Conservation (phyloP, 2,888 invertebrate genomes). For the Cryptocheilus praepositus region DNA sequence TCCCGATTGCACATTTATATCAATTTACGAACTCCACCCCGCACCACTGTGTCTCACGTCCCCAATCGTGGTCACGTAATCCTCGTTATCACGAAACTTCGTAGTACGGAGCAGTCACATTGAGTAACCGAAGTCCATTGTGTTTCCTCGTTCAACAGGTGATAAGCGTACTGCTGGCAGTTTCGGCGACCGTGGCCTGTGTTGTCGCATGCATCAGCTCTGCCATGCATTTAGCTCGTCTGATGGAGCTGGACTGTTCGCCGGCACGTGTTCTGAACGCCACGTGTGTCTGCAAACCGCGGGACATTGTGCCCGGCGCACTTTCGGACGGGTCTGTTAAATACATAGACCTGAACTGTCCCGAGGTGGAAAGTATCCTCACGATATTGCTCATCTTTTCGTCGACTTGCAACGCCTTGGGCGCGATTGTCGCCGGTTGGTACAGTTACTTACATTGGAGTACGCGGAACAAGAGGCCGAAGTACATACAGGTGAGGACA, state of each 20-base stretch:
- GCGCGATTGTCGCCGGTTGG: slow-evolving; percentile 59
- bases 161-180: slow-evolving; percentile 58
- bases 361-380: slow-evolving; percentile 66
- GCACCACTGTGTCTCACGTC: too few relatives aligned
- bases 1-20: too few relatives aligned
- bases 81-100: too few relatives aligned
- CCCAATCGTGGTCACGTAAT: too few relatives aligned
- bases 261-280: slow-evolving; percentile 62
- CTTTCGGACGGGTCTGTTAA: slow-evolving; percentile 51
- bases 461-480: slow-evolving; percentile 58
- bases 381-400: slow-evolving; percentile 66
- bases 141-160: slow-evolving; percentile 42
- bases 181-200: slow-evolving; percentile 59
- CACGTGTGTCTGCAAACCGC: slow-evolving; percentile 65
- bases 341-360: slow-evolving; percentile 68
- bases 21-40: too few relatives aligned
- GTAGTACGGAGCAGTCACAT: background rate
- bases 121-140: too few relatives aligned
- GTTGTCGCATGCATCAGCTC: slow-evolving; percentile 61
- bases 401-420: slow-evolving; percentile 63
- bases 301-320: slow-evolving; percentile 35
- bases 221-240: slow-evolving; percentile 60
- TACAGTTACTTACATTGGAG: slow-evolving; percentile 68
- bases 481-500: slow-evolving; percentile 66
- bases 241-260: slow-evolving; percentile 65